Evolutionary conservation across 2,888 invertebrate species (phyloP).

Genomic region (Drosophila infuscata): DNA sequence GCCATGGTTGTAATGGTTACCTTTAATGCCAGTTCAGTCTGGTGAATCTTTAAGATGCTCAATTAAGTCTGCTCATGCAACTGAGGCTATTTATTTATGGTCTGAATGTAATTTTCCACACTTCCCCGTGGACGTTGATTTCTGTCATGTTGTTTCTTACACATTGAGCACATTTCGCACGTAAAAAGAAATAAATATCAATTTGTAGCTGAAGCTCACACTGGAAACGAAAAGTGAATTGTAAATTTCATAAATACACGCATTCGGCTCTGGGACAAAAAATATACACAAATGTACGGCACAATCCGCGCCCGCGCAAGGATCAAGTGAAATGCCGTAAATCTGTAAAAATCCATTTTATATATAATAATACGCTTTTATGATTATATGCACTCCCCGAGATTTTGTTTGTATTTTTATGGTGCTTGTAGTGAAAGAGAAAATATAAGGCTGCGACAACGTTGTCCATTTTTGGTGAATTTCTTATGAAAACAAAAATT

Average conservation of each 20-base stretch:
- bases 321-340: slow-evolving; percentile 56
- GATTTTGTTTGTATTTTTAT: slow-evolving; percentile 42
- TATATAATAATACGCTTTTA: slow-evolving; percentile 57
- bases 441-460: background rate
- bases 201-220: slow-evolving; percentile 54
- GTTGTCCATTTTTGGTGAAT: slow-evolving; percentile 10
- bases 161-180: slow-evolving; percentile 23
- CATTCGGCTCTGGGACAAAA: slow-evolving; percentile 26
- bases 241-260: slow-evolving; percentile 57
- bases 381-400: slow-evolving; percentile 32
- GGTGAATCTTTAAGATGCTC: slow-evolving; percentile 21
- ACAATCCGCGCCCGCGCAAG: slow-evolving; percentile 10
- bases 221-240: slow-evolving; percentile 48
- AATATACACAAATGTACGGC: background rate
- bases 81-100: slow-evolving; percentile 14
- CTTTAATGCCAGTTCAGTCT: slow-evolving; percentile 19
- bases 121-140: slow-evolving; percentile 13
- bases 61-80: slow-evolving; percentile 25
- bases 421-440: slow-evolving; percentile 25
- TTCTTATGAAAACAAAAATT: slow-evolving; percentile 5
- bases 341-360: slow-evolving; percentile 66
- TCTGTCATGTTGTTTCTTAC: slow-evolving; percentile 16
- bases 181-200: slow-evolving; percentile 61
- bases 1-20: background rate
- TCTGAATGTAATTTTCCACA: slow-evolving; percentile 19